Conservation (phyloP, 2,113 vertebrate species). For the Cyprinodon variegatus region DNA sequence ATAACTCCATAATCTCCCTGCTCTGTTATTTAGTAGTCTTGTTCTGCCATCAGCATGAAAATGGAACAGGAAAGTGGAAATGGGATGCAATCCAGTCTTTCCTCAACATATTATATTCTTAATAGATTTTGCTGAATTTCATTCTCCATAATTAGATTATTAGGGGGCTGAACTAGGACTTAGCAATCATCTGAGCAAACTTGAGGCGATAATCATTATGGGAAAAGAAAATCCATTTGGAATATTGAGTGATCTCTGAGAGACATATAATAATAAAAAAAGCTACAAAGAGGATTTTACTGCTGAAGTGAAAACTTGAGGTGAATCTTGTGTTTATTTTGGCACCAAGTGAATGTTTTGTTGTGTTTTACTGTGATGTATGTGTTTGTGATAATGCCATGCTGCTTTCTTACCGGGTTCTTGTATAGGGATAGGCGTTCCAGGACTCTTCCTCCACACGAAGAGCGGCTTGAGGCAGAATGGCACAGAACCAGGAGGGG, state of each 20-base stretch:
- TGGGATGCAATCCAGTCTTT: no score
- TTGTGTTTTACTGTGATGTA: neutral
- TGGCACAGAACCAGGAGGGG: slow-evolving; percentile 96
- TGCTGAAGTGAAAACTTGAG: neutral
- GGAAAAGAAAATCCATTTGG: slow-evolving; percentile 6
- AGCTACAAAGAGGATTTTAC: slow-evolving; percentile 16
- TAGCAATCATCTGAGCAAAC: neutral
- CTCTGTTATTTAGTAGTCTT: no score
- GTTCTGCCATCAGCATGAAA: no score
- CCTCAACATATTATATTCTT: no score
- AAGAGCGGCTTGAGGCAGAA: slow-evolving; percentile 93
- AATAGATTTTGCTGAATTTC: no score
- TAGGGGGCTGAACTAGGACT: no score
- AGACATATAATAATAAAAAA: slow-evolving; percentile 11
- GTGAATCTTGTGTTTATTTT: neutral
- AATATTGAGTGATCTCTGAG: neutral
- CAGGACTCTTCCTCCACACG: slow-evolving; percentile 96
- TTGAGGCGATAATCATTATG: no score
- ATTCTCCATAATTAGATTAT: no score
- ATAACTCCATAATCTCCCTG: no score
- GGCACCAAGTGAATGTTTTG: neutral
- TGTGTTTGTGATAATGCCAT: neutral
- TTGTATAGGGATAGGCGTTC: slow-evolving; percentile 96
- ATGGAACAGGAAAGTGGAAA: no score
- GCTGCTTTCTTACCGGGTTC: slow-evolving; percentile 84